These are phyloP conservation scores for Aviceda subcristata DNA, from an alignment of 2,113 vertebrate genomes.

Conservation along the genomic window DNA sequence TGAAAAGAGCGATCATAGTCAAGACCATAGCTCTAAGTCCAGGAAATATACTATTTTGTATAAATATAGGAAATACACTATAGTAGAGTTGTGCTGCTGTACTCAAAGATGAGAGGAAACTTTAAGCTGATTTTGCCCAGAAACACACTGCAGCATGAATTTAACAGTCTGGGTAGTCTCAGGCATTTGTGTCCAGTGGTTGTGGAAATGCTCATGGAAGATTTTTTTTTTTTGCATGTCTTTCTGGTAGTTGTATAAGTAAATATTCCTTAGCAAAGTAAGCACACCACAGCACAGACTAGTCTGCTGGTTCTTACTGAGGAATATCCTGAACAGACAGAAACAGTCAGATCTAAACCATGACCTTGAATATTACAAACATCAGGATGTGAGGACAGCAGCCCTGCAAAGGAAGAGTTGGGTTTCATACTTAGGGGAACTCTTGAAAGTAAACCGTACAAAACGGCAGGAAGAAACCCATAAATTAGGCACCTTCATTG, in stretches of 20 bases:
- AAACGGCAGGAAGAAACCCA: not conserved
- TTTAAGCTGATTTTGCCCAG: not conserved
- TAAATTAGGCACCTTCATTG: not conserved
- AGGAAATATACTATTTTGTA: not conserved
- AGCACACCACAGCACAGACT: not conserved
- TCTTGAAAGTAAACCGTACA: not conserved
- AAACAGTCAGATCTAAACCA: not conserved
- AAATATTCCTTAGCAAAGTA: not conserved
- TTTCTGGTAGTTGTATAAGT: not conserved
- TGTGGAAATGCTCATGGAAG: not conserved
- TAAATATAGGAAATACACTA: not conserved
- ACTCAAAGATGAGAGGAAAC: not conserved
- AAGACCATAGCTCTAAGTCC: not conserved
- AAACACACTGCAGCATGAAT: not conserved
- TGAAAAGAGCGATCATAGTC: not conserved
- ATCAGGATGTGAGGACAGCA: not conserved
- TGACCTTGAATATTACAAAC: not conserved
- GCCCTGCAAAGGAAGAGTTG: not conserved
- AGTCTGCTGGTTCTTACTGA: not conserved
- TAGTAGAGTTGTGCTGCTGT: not conserved
- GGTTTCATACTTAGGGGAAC: not conserved
- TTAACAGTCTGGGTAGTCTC: fast-evolving
- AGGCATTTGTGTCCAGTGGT: not conserved
- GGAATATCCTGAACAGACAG: not conserved
- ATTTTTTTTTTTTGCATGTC: not conserved